Evolutionary conservation across 2,797 vertebrate genomes (phyloP), one percentile per base, ranked within the genome.

Genomic region (Neosalanx taihuensis): DNA sequence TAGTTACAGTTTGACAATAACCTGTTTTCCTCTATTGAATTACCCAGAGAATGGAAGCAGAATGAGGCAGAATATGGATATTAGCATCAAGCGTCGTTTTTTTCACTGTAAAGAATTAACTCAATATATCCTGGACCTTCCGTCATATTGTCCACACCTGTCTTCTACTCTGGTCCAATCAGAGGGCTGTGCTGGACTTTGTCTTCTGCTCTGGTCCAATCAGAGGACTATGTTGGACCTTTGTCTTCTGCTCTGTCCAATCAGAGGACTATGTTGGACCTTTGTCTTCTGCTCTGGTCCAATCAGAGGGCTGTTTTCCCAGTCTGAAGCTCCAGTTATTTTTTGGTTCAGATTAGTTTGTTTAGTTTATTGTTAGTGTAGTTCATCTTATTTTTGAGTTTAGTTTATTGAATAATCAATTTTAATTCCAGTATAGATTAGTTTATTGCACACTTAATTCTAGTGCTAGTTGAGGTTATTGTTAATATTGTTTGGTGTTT

Each of bases 1-100:
- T 13, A 81, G 73, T 82, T 79, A 84, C 81, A 84, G 84, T 88
- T 88, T 88, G 82, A 80, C 85, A 80, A 74, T 26, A 53, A 12
- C 70, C 84, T 83, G 82, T 81, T 83, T 83, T 23, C 23, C 51
- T 64, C 77, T 87, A 89, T 87, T 51, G 31, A 88, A 87, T 86
- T 78, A 85, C 81, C 80, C 71, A 59, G 80, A 65, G 81, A 76
- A 82, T 77, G 72, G 77, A 86, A 84, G 82, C 76, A 72, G 77
- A 85, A 82, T 79, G 80, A 87, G 18, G 56, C 67, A 56, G 78
- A 75, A 59, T 73, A 77, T 73, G 64, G 69, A 69, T 59, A 87
- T 90, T 87, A 87, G 81, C 82, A 89, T 86, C 84, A 84, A 76
- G 73, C 71, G 37, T 76, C 33, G 13, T 73, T 72, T 30, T 72